Conservation (phyloP, 2,797 vertebrate genomes). For the Loriculus beryllinus region DNA sequence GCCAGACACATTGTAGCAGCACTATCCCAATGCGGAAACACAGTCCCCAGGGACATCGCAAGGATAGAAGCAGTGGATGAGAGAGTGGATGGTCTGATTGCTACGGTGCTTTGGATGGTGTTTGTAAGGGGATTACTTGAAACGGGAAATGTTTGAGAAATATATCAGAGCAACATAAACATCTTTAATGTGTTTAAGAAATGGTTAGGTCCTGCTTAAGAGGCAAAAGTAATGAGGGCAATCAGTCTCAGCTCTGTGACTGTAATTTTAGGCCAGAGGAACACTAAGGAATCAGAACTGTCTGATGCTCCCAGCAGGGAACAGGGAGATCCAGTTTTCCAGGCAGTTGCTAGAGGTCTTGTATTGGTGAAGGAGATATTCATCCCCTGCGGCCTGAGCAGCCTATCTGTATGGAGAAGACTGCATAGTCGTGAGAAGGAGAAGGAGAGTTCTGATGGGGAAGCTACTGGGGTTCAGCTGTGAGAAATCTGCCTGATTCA, state of each 20-base stretch:
- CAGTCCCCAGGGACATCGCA: neutral
- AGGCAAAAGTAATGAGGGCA: neutral
- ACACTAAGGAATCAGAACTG: neutral
- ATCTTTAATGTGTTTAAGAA: neutral
- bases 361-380: neutral
- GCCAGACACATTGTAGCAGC: neutral
- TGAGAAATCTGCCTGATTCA: conserved; percentile 14
- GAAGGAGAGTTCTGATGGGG: neutral
- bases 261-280: neutral
- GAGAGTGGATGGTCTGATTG: neutral
- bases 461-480: neutral
- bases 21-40: neutral
- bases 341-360: neutral
- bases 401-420: neutral
- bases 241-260: neutral
- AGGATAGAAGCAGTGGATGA: neutral
- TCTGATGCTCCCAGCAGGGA: neutral
- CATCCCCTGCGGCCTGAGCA: neutral
- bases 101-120: neutral
- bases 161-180: neutral
- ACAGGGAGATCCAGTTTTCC: neutral
- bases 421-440: neutral
- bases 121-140: neutral
- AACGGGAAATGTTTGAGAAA: neutral
- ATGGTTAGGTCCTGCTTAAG: neutral